Conservation (phyloP, 64 coral and sea anemone genomes). For the Cladopsammia gracilis region DNA sequence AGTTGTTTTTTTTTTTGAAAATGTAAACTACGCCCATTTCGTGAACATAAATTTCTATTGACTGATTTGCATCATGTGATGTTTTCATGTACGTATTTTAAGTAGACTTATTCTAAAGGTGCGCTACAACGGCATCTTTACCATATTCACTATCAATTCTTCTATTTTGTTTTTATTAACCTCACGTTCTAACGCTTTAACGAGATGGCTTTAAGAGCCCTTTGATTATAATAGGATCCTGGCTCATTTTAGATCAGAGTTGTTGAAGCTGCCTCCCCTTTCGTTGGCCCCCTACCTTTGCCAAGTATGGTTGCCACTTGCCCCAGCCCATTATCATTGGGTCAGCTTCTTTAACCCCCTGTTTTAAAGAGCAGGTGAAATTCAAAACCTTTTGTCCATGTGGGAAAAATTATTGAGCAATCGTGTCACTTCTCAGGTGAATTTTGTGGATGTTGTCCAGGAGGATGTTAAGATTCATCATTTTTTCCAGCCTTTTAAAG, state of each 20-base stretch:
- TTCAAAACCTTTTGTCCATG: neutral
- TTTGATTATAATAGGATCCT: neutral
- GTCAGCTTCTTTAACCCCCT: neutral
- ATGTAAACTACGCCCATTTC: no score
- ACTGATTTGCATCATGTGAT: no score
- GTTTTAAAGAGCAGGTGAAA: conserved; percentile 39
- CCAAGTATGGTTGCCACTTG: conserved; percentile 6
- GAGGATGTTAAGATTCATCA: conserved; percentile 5
- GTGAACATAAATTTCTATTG: no score
- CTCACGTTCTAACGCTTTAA: no score
- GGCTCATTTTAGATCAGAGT: neutral
- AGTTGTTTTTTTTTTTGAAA: no score
- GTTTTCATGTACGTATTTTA: no score
- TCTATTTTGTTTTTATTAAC: no score
- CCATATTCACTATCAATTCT: no score
- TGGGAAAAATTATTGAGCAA: conserved; percentile 3
- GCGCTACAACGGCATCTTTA: no score
- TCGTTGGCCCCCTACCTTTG: conserved; percentile 61
- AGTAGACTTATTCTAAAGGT: no score
- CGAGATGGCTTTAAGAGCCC: no score
- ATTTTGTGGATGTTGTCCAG: conserved; percentile 13
- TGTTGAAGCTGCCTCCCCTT: neutral
- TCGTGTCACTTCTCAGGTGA: neutral
- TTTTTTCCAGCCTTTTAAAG: conserved; percentile 37
- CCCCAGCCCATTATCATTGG: neutral